Evolutionary conservation across 2,113 vertebrate genomes (phyloP).

Genomic region (Pagrus major): DNA sequence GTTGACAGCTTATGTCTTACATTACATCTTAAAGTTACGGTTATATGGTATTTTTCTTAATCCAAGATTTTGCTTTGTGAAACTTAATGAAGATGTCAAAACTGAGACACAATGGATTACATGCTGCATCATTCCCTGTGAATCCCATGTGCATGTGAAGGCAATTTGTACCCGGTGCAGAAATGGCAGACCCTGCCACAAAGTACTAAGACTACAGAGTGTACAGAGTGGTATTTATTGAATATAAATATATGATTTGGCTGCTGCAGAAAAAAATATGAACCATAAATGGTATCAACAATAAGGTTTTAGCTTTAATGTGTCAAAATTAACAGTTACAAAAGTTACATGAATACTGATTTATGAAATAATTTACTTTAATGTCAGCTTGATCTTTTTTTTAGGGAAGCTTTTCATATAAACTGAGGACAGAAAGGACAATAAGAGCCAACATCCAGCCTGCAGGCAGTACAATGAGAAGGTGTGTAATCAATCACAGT

Average conservation of each 20-base stretch:
- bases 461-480: not conserved
- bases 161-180: not conserved
- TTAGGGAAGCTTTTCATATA: no score
- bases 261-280: not conserved
- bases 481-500: not conserved
- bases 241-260: not conserved
- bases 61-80: no score
- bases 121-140: not conserved
- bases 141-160: not conserved
- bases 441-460: not conserved
- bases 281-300: not conserved
- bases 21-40: no score
- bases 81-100: no score
- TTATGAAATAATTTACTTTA: no score
- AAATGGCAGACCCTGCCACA: no score
- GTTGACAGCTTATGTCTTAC: no score
- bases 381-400: no score
- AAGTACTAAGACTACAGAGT: no score
- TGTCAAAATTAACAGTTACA: not conserved
- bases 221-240: not conserved
- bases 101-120: no score
- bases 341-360: not conserved
- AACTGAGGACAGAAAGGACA: no score
- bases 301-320: not conserved
- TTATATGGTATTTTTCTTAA: no score